Percentiles rank a stretch among this genome's conserved stretches.
Conservation (phyloP, 2,113 vertebrate genomes). For the Galbula dea region DNA sequence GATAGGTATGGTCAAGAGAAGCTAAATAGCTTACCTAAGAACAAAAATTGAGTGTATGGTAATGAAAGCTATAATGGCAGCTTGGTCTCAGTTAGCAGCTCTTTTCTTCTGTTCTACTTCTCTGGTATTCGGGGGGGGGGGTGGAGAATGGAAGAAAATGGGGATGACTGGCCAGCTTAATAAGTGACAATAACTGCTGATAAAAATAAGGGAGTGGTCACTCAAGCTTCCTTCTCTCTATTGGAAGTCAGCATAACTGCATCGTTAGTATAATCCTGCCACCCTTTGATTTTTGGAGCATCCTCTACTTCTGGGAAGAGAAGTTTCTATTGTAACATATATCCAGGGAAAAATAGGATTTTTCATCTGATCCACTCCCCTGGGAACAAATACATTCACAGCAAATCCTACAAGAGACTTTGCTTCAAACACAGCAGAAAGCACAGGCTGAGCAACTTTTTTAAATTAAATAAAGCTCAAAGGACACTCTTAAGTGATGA, state of each 20-base stretch:
- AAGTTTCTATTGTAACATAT: background rate
- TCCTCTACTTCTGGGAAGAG: background rate
- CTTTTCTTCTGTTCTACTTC: background rate
- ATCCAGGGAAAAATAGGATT: background rate
- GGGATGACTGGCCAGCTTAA: background rate
- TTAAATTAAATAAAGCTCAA: background rate
- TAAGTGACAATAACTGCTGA: background rate
- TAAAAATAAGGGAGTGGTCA: background rate
- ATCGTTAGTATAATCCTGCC: background rate
- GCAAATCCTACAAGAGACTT: background rate
- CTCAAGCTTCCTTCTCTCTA: background rate
- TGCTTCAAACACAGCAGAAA: background rate
- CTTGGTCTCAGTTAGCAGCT: background rate
- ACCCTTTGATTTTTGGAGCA: background rate
- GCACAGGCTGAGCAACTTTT: background rate
- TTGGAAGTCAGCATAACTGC: background rate
- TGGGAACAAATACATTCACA: background rate
- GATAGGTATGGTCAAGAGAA: background rate
- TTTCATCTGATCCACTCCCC: background rate
- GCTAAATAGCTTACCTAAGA: background rate
- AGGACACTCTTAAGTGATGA: background rate
- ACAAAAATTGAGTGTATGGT: background rate
- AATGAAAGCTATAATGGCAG: background rate
- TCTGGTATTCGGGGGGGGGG: background rate
- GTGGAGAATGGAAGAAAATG: background rate